These are phyloP conservation scores for Branchipolynoe longqiensis DNA, from an alignment of 2,888 invertebrate species.

Conservation along the genomic window DNA sequence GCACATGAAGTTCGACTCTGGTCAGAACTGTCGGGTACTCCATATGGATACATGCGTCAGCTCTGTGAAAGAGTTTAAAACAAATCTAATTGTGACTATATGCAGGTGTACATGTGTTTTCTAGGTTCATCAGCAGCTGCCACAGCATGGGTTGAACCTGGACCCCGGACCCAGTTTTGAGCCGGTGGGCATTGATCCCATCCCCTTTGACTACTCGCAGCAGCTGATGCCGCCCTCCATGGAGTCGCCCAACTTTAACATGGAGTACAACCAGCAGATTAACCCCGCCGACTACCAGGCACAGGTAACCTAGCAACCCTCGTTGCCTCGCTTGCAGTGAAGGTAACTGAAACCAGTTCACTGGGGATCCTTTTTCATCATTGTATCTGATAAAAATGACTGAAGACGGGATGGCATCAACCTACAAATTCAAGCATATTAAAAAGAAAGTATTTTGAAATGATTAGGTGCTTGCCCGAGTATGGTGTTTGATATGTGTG, in stretches of 20 bases:
- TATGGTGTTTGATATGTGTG: not conserved
- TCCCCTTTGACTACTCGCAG: constrained; percentile 79
- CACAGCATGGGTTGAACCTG: constrained; percentile 73
- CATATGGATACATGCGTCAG: no score
- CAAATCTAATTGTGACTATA: no score
- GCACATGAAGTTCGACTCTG: no score
- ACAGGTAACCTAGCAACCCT: constrained; percentile 6
- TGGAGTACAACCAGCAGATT: constrained; percentile 81
- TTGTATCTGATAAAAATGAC: no score
- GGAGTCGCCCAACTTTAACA: constrained; percentile 81
- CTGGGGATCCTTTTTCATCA: no score
- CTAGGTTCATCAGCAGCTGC: constrained; percentile 70
- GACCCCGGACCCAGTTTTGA: constrained; percentile 78
- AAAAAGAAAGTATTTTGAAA: not conserved
- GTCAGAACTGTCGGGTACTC: no score
- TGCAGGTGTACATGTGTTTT: no score
- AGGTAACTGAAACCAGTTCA: no score
- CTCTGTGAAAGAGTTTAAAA: no score
- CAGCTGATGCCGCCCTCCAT: constrained; percentile 80
- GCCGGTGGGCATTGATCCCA: constrained; percentile 80
- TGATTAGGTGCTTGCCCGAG: not conserved
- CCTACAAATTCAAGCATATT: no score
- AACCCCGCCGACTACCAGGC: constrained; percentile 44
- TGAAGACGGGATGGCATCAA: no score
- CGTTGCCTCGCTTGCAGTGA: no score